Evolutionary conservation across 2,797 vertebrate species (phyloP).

Genomic region (Mormyrops boulengeri): DNA sequence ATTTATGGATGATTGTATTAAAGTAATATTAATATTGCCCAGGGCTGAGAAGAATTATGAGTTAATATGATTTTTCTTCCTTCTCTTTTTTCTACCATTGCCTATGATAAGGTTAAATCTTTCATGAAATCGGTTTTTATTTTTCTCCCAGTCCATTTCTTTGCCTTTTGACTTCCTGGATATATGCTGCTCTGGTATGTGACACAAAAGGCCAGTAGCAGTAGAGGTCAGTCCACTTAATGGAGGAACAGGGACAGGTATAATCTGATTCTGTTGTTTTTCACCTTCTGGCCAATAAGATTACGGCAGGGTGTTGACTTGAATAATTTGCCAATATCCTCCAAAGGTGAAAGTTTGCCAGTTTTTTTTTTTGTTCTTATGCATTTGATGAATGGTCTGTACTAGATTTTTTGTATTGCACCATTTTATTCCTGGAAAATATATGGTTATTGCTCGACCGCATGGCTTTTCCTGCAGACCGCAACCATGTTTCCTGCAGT

Average conservation of each 20-base stretch:
- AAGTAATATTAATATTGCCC: conserved; percentile 69
- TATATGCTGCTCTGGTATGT: background rate
- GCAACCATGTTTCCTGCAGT: background rate
- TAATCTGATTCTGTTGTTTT: conserved; percentile 6
- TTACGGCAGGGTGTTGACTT: background rate
- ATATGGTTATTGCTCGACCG: background rate
- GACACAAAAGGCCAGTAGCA: background rate
- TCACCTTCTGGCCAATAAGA: background rate
- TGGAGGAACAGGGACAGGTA: background rate
- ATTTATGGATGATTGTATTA: conserved; percentile 74
- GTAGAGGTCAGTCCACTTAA: background rate
- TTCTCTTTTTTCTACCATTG: conserved; percentile 48
- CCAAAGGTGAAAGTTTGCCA: conserved; percentile 15
- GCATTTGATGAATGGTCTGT: conserved; percentile 12
- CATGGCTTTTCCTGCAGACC: background rate
- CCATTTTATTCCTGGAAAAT: conserved; percentile 8
- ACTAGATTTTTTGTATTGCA: background rate
- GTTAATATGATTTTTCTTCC: conserved; percentile 60
- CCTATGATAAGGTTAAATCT: conserved; percentile 40
- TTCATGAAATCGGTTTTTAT: conserved; percentile 32
- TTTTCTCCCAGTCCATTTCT: conserved; percentile 13
- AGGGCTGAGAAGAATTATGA: conserved; percentile 58
- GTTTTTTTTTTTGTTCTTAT: background rate
- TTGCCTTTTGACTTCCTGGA: conserved; percentile 4
- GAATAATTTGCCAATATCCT: conserved; percentile 16